Evolutionary conservation across 1,140 invertebrate species (phyloP), one percentile per base, ranked within the genome.

Genomic region (Aphelinus atriplicis): DNA sequence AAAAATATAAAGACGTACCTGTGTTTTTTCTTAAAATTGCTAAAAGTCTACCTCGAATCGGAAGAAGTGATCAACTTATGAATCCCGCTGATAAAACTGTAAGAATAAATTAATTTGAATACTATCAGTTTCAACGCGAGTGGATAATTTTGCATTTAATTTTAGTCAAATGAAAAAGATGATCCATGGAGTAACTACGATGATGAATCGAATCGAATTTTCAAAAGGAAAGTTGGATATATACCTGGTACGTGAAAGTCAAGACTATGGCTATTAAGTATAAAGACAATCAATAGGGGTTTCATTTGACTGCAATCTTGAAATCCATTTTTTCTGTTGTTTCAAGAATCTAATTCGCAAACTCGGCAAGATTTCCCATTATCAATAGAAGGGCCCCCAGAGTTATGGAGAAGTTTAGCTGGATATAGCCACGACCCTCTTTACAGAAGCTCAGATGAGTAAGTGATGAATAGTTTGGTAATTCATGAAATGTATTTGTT

Each of bases 21-120:
- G 83, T 82, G 0, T 89, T 89, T 70, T 89, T 89, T 51, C 65
- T 89, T 1, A 89, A 89, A 80, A 88, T 89, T 42, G 84, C 86
- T 0, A 90, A 90, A 77, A 86, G 81, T 9, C 78, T 89, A 26
- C 87, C 88, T 0, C 74, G 87, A 1, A 81, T 88, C 0, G 85
- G 87, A 26, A 79, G 88, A 69, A 88, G 86, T 65, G 82, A 77
- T 57, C 81, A 71, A 6, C 88, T 87, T 70, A 87, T 90, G 7
- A 89, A 92, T 66, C 91, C 90, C 78, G 91, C 91, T 60, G 5
- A 1, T n/a, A 63, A 26, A 57, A 63, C 53, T 26, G 66, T 69
- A 57, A 74, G 48, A 48, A 10, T 42, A 58, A n/a, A 26, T 26
- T 26, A 26, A 26, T 26, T 26, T 26, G 26, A 26, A 26, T 26